Evolutionary conservation across 2,888 invertebrate genomes (phyloP).

Genomic region (Odontomyia ornata): DNA sequence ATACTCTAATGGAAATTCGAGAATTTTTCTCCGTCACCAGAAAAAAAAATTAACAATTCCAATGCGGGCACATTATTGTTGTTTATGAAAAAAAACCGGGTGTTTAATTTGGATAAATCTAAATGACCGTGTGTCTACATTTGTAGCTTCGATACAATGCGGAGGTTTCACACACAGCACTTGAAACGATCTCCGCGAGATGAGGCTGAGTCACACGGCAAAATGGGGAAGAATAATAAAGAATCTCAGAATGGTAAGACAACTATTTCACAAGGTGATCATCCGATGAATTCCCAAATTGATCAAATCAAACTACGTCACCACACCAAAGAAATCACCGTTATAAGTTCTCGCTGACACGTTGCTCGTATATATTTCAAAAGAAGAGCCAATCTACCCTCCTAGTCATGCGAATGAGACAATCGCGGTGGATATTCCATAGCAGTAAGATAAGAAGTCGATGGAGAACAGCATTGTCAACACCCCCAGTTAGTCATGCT

Average conservation of each 20-base stretch:
- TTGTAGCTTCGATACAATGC: conserved; percentile 25
- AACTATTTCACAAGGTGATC: conserved; percentile 34
- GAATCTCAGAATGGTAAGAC: conserved; percentile 17
- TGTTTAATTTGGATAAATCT: conserved; percentile 26
- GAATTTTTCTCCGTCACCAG: not conserved
- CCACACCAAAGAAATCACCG: conserved; percentile 17
- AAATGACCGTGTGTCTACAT: conserved; percentile 30
- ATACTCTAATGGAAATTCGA: conserved; percentile 4
- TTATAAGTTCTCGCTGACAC: not conserved
- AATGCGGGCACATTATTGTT: not conserved
- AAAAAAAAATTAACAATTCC: too few species aligned
- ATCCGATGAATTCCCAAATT: conserved; percentile 35
- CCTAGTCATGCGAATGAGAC: not conserved
- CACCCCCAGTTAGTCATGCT: conserved; percentile 21
- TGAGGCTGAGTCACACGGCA: conserved; percentile 21
- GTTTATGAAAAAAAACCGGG: not conserved
- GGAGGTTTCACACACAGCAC: not conserved
- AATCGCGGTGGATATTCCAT: not conserved
- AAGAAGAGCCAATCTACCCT: not conserved
- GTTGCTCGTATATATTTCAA: not conserved
- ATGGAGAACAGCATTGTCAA: not conserved
- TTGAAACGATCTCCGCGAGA: not conserved
- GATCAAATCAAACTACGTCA: conserved; percentile 23
- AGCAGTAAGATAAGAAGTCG: not conserved
- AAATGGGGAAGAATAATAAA: conserved; percentile 1